phyloP scores from a whole-genome alignment of 1,140 invertebrate genomes.

The Callitettix versicolor region DNA sequence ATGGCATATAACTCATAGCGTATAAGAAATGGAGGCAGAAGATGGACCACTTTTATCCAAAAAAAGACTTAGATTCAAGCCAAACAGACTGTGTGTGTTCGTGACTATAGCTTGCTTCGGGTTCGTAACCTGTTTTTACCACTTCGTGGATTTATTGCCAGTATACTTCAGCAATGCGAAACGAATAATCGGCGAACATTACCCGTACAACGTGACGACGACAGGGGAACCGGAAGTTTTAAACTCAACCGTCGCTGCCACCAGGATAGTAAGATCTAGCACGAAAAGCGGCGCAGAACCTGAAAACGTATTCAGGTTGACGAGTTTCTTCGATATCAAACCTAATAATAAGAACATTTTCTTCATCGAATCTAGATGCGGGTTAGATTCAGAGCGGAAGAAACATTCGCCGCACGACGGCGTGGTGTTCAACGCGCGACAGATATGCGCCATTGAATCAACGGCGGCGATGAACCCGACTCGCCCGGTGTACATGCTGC shows the following conservation, averaged over 20 bases:
- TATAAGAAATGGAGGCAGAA: too few relatives aligned
- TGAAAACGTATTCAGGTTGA: neutral
- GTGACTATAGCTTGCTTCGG: neutral
- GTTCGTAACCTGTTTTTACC: neutral
- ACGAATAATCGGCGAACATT: neutral
- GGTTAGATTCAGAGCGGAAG: neutral
- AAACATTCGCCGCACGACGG: neutral
- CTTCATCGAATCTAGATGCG: conserved; percentile 8
- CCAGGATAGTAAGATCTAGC: neutral
- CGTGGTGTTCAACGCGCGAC: conserved; percentile 19
- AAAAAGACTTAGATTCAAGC: conserved; percentile 24
- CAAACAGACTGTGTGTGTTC: neutral
- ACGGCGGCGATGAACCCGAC: conserved; percentile 20
- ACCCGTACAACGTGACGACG: neutral
- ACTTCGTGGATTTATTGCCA: neutral
- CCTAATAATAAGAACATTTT: conserved; percentile 1
- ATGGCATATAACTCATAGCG: too few relatives aligned
- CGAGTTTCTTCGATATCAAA: neutral
- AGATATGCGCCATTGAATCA: conserved; percentile 32
- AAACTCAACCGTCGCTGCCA: neutral
- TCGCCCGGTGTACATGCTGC: neutral
- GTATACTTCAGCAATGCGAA: neutral
- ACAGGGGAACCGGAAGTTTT: neutral
- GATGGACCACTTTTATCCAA: too few relatives aligned
- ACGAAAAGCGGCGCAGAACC: neutral